phyloP scores from a whole-genome alignment of 2,113 vertebrate genomes.

The Burhinus bistriatus region DNA sequence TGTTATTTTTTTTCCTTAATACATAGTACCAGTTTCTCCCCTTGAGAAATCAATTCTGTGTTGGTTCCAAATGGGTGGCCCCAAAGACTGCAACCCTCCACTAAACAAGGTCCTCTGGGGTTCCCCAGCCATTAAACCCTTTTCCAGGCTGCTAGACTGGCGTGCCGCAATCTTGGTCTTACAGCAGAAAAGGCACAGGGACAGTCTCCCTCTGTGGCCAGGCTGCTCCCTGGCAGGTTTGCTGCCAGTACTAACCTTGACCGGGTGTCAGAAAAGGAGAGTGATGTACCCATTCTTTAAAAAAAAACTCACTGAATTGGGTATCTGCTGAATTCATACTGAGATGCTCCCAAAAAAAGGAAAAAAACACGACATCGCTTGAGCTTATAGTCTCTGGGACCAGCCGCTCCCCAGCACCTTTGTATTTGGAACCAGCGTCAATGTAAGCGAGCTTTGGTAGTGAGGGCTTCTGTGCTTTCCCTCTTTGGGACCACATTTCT shows the following conservation, averaged over 20 bases:
- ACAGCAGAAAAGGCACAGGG: background rate
- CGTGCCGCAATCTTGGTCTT: background rate
- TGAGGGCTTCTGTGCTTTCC: background rate
- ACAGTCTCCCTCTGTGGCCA: background rate
- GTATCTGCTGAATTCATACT: background rate
- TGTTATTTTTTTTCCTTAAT: background rate
- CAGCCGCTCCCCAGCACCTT: background rate
- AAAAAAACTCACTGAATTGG: background rate
- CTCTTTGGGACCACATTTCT: background rate
- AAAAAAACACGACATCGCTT: too few species aligned
- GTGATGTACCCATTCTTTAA: background rate
- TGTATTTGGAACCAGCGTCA: fast-evolving
- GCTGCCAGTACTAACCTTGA: background rate
- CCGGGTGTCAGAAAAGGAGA: background rate
- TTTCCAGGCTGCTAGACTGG: background rate
- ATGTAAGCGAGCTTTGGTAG: background rate
- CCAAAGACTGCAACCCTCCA: background rate
- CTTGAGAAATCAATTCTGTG: conserved; percentile 17
- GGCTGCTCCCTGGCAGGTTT: background rate
- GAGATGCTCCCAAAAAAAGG: background rate
- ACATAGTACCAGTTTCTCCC: background rate
- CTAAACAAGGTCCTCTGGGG: background rate
- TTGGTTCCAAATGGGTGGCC: conserved; percentile 14
- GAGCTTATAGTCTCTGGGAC: background rate
- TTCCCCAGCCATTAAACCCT: background rate